These are phyloP conservation scores for Chrysemys picta DNA, from an alignment of 2,113 vertebrate species.

Conservation along the genomic window DNA sequence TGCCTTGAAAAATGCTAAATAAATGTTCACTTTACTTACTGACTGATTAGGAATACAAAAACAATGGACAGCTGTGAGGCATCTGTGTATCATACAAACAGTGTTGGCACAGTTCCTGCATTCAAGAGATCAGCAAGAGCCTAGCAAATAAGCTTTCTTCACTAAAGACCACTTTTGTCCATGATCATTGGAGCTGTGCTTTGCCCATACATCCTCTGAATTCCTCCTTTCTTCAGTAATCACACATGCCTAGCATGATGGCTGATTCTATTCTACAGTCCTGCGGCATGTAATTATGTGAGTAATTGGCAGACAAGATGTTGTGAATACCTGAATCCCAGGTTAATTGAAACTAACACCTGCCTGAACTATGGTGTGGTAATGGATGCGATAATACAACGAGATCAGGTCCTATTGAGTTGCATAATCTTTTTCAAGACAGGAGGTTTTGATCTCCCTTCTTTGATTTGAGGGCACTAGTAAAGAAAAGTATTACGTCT, in stretches of 20 bases:
- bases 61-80: slow-evolving; percentile 65
- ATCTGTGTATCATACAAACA: slow-evolving; percentile 66
- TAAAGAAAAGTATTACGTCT: slow-evolving; percentile 39
- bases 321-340: slow-evolving; percentile 82
- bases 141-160: slow-evolving; percentile 60
- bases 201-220: slow-evolving; percentile 74
- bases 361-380: slow-evolving; percentile 74
- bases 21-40: slow-evolving; percentile 74
- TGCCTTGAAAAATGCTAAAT: slow-evolving; percentile 62
- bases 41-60: slow-evolving; percentile 70
- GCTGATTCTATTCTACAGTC: slow-evolving; percentile 84
- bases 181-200: slow-evolving; percentile 72
- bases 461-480: slow-evolving; percentile 44
- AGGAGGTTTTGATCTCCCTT: slow-evolving; percentile 57
- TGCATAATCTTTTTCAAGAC: slow-evolving; percentile 78
- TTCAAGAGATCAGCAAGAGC: slow-evolving; percentile 63
- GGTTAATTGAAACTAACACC: slow-evolving; percentile 79
- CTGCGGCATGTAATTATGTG: slow-evolving; percentile 78
- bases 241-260: slow-evolving; percentile 79
- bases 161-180: slow-evolving; percentile 71
- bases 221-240: slow-evolving; percentile 82
- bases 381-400: slow-evolving; percentile 73
- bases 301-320: slow-evolving; percentile 82
- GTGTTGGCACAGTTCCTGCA: slow-evolving; percentile 45
- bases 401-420: slow-evolving; percentile 80